These are phyloP conservation scores for Rhagonycha lutea DNA, from an alignment of 2,888 invertebrate genomes.

Conservation along the genomic window DNA sequence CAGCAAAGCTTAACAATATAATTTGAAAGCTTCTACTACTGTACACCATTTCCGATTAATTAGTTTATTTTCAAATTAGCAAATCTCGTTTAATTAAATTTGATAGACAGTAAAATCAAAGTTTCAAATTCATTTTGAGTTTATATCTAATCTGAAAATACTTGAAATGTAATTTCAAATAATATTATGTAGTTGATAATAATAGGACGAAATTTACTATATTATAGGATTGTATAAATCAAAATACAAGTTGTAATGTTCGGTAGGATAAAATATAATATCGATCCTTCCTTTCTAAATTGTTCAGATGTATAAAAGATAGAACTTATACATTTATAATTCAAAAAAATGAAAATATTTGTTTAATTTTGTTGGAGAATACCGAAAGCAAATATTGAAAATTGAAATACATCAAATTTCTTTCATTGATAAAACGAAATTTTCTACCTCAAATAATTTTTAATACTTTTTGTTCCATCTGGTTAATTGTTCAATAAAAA, in stretches of 20 bases:
- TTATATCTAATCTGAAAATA: too few species aligned
- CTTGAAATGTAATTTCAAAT: not conserved
- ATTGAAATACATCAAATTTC: not conserved
- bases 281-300: not conserved
- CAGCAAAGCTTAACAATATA: not conserved
- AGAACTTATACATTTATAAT: not conserved
- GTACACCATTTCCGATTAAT: not conserved
- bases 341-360: not conserved
- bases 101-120: not conserved
- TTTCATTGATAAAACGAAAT: not conserved
- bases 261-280: not conserved
- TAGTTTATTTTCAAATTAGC: not conserved
- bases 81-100: not conserved
- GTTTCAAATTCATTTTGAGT: not conserved
- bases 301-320: not conserved
- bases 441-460: not conserved
- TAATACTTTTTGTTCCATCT: not conserved
- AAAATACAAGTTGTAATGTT: not conserved
- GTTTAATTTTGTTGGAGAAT: not conserved
- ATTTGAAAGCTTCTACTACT: too few species aligned
- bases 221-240: not conserved
- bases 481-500: not conserved
- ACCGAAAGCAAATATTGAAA: not conserved
- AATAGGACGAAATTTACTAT: not conserved
- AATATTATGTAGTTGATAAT: not conserved